Evolutionary conservation across 1,140 invertebrate genomes (phyloP), one percentile per base, ranked within the genome.

Genomic region (Ephestia elutella): DNA sequence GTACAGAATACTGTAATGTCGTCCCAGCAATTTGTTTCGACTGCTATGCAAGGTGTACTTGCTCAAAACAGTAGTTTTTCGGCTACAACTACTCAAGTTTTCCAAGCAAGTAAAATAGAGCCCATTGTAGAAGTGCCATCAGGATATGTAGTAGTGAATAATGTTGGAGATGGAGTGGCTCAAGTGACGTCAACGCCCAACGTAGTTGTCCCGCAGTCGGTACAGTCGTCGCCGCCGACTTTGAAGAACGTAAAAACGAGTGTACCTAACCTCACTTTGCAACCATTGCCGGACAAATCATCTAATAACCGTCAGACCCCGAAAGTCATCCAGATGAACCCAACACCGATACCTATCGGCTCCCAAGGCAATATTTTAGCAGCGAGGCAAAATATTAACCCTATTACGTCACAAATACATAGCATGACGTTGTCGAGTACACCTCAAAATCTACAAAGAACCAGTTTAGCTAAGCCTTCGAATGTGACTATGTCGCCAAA

Each of bases 1-100:
- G 94, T 95, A 10, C 94, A 95, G 78, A 95, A 95, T 71, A 95
- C 94, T 11, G 94, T 95, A 0, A 95, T 95, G 94, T 94, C 93
- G 18, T 95, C 94, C 20, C 94, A 95, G 75, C 94, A 95, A 68
- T 95, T 95, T 76, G 91, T 95, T 21, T 92, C 94, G 9, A 93
- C 93, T 2, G 91, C 93, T 4, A 92, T 95, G 82, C 93, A 93
- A 54, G 94, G 94, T 49, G 93, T 95, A 10, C 82, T 95, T 8
- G 93, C 93, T 25, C 92, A 93, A 67, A 93, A 93, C 70, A 94
- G 93, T 68, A 95, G 94, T 78, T 95, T 94, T 78, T 93, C 92
- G 25, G 93, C 94, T 48, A 95, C 93, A 0, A 94, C 94, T 5
- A 95, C 94, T 0, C 94, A 95, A 87, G 93, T 94, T 32, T 94